phyloP scores from a whole-genome alignment of 1,140 invertebrate species.

The Saxidomus purpurata region DNA sequence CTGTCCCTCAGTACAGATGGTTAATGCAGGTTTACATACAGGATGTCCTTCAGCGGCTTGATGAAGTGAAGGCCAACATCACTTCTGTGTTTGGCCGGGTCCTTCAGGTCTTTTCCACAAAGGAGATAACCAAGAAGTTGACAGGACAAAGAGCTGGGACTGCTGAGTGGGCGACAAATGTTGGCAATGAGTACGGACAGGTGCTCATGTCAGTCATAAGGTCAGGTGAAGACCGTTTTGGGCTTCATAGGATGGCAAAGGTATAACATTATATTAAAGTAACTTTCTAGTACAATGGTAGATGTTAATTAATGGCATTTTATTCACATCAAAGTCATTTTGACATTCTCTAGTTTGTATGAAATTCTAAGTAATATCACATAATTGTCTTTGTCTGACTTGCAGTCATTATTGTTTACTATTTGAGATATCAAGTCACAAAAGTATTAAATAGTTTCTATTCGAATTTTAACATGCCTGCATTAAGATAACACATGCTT shows the following conservation, averaged over 20 bases:
- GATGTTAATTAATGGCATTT: no score
- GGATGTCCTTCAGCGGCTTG: constrained; percentile 69
- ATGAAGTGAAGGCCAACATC: constrained; percentile 69
- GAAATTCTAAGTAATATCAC: no score
- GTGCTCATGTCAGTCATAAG: constrained; percentile 70
- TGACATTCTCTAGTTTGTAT: no score
- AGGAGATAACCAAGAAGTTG: constrained; percentile 58
- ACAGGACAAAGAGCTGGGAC: constrained; percentile 45
- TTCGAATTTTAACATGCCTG: no score
- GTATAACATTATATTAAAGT: constrained; percentile 1
- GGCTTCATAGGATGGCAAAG: constrained; percentile 24
- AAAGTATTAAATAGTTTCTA: no score
- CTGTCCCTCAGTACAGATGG: constrained; percentile 66
- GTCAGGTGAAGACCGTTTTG: constrained; percentile 43
- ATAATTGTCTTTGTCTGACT: no score
- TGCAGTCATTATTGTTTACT: no score
- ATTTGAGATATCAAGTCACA: no score
- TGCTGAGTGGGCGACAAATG: constrained; percentile 67
- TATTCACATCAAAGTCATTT: no score
- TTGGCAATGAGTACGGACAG: constrained; percentile 66
- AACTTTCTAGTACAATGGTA: no score
- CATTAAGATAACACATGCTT: no score
- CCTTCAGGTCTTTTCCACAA: constrained; percentile 74
- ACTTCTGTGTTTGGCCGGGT: constrained; percentile 73
- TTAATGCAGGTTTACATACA: constrained; percentile 65